Conservation (phyloP, 1,140 invertebrate genomes). For the Drosophila pandora region DNA sequence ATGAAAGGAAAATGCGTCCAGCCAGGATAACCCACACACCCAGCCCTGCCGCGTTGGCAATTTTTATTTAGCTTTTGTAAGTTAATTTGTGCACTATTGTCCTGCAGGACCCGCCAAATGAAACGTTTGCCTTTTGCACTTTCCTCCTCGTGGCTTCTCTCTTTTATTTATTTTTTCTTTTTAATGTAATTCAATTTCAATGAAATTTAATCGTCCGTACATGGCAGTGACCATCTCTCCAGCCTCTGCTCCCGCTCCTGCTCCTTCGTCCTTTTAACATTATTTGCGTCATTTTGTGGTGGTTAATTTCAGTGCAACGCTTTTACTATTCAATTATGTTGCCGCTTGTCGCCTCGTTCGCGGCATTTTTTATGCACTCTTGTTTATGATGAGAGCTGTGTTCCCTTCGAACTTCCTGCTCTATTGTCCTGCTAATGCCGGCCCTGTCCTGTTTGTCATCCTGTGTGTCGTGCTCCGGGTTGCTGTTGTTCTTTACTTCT, state of each 20-base stretch:
- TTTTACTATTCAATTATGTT: slow-evolving; percentile 82
- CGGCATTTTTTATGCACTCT: slow-evolving; percentile 76
- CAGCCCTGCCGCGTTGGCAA: slow-evolving; percentile 68
- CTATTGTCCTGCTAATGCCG: slow-evolving; percentile 69
- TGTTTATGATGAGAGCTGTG: slow-evolving; percentile 47
- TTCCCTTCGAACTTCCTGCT: slow-evolving; percentile 15
- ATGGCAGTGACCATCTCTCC: slow-evolving; percentile 33
- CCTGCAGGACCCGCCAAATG: slow-evolving; percentile 34
- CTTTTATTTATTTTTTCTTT: slow-evolving; percentile 29
- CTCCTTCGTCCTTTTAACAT: slow-evolving; percentile 46
- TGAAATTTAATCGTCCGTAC: slow-evolving; percentile 81
- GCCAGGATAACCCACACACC: slow-evolving; percentile 30
- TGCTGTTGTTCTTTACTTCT: slow-evolving; percentile 33
- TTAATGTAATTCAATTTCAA: slow-evolving; percentile 83
- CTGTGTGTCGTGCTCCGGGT: slow-evolving; percentile 12
- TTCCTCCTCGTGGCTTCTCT: slow-evolving; percentile 20
- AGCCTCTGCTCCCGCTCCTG: neutral
- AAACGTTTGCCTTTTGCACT: slow-evolving; percentile 73
- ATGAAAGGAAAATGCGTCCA: slow-evolving; percentile 47
- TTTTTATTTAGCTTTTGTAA: slow-evolving; percentile 81
- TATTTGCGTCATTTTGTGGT: slow-evolving; percentile 82
- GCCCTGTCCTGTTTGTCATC: slow-evolving; percentile 63
- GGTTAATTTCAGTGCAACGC: slow-evolving; percentile 79
- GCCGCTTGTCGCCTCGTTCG: slow-evolving; percentile 51
- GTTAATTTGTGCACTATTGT: slow-evolving; percentile 81